phyloP scores from a whole-genome alignment of 2,888 invertebrate genomes.

The Nemurella pictetii region DNA sequence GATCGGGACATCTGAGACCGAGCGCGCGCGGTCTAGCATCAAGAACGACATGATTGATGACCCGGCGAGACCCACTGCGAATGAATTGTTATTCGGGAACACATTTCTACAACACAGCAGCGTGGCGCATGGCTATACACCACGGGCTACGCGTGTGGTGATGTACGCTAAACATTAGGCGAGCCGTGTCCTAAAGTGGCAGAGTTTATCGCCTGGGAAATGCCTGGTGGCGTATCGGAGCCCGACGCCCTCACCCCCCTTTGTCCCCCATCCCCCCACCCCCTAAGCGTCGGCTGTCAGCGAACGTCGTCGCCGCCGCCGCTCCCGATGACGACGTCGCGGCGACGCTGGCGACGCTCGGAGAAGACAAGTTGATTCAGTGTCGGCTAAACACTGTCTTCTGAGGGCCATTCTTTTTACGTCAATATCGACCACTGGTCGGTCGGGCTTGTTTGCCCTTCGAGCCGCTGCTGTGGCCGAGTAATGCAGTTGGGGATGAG shows the following conservation, averaged over 20 bases:
- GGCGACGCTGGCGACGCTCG: neutral
- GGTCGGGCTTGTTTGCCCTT: neutral
- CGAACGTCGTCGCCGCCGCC: neutral
- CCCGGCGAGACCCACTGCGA: neutral
- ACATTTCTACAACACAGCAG: neutral
- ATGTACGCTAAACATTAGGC: neutral
- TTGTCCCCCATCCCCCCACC: neutral
- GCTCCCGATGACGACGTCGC: neutral
- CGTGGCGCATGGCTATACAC: too few relatives aligned
- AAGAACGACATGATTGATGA: neutral
- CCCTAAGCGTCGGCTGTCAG: neutral
- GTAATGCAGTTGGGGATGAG: neutral
- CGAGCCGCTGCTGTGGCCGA: neutral
- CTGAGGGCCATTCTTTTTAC: neutral
- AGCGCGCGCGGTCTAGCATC: neutral
- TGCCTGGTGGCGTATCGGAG: neutral
- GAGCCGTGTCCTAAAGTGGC: neutral
- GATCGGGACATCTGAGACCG: neutral
- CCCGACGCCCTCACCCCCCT: too few relatives aligned
- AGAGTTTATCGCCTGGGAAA: neutral
- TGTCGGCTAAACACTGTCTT: conserved; percentile 2
- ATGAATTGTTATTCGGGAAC: too few relatives aligned
- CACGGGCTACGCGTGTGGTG: neutral
- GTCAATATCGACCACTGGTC: neutral
- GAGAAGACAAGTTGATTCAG: neutral